Evolutionary conservation across 2,888 invertebrate species (phyloP).

Genomic region (Pyrgus malvae): DNA sequence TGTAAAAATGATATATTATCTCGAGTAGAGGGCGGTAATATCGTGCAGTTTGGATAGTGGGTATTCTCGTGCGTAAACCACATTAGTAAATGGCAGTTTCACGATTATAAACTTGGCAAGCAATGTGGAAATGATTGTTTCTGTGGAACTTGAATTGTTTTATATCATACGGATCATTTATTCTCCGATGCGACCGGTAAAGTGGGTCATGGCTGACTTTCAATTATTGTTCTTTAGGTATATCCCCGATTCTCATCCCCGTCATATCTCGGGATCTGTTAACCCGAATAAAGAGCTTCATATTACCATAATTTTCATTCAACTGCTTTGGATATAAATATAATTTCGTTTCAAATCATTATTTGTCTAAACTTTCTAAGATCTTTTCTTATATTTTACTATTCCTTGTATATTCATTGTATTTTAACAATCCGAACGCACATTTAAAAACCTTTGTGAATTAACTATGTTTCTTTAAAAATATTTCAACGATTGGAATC

Average conservation of each 20-base stretch:
- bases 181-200: slow-evolving; percentile 35
- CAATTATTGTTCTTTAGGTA: slow-evolving; percentile 20
- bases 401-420: too few species aligned
- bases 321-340: not conserved
- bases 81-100: slow-evolving; percentile 43
- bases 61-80: not conserved
- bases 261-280: slow-evolving; percentile 13
- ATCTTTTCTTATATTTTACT: too few species aligned
- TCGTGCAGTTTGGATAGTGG: too few species aligned
- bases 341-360: too few species aligned
- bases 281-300: slow-evolving; percentile 16
- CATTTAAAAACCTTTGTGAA: too few species aligned
- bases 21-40: too few species aligned
- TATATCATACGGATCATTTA: slow-evolving; percentile 49
- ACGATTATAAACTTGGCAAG: slow-evolving; percentile 51
- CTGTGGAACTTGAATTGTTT: slow-evolving; percentile 43
- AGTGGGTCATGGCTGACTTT: slow-evolving; percentile 43
- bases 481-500: too few species aligned
- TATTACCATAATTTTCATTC: slow-evolving; percentile 22
- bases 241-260: slow-evolving; percentile 11
- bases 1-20: too few species aligned
- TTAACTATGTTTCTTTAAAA: too few species aligned
- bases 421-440: too few species aligned
- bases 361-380: too few species aligned
- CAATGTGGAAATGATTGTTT: slow-evolving; percentile 43